Evolutionary conservation across 1,140 invertebrate species (phyloP), one percentile per base, ranked within the genome.

Genomic region (Trypoxylus dichotomus): DNA sequence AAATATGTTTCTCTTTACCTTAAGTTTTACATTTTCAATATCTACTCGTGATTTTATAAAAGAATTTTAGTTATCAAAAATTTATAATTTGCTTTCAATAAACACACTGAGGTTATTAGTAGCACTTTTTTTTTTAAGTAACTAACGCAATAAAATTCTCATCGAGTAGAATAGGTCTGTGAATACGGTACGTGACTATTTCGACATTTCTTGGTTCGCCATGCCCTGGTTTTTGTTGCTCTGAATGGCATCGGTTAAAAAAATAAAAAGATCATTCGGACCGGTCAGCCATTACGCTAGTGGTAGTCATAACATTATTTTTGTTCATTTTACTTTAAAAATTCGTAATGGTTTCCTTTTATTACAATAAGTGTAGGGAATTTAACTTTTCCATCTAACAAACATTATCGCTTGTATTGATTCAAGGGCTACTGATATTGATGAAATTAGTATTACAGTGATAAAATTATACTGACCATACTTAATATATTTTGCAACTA

Each of bases 41-140:
- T 7, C 10, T 37, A 37, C 10, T 37, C 3, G 3, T 37, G 2
- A 37, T 8, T n/a, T 0, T 1, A 37, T 32, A 37, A 37, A 37
- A 37, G 32, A 37, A 37, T 37, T 37, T 37, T 37, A 37, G 10
- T 37, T 37, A 5, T 37, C 3, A 37, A 37, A 37, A 2, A 32
- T 8, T 5, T 2, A 37, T 37, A 37, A 37, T 37, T 8, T 37
- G 5, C 0, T 5, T 5, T 37, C 3, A n/a, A 32, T 92, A 10
- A 41, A 41, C 15, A 74, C n/a, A 15, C 27, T 41, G 3, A 37
- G 32, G 32, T 37, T 37, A 74, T 74, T 74, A 54, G 47, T 54
- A 71, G 0, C 63, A 6, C n/a, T 71, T 32, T 71, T n/a, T 1
- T 54, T 54, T 54, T 15, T 13, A n/a, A 54, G 7, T 54, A n/a